These are phyloP conservation scores for Drosophila arawakana DNA, from an alignment of 1,140 invertebrate genomes.

Conservation along the genomic window DNA sequence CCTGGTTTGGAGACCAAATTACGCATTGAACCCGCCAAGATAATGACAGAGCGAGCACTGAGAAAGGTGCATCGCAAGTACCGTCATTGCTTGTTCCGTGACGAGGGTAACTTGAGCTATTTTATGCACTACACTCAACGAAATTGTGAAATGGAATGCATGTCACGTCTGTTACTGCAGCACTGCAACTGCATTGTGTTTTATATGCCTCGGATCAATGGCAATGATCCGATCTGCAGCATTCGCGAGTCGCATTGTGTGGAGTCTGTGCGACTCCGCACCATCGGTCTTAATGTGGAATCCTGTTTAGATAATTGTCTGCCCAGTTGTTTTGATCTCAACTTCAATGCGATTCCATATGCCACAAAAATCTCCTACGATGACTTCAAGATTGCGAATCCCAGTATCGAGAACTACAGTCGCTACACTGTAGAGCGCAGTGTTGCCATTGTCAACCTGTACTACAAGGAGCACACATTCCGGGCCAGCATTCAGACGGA, in stretches of 20 bases:
- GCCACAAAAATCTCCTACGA: constrained; percentile 78
- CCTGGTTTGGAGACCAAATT: constrained; percentile 89
- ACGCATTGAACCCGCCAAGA: constrained; percentile 88
- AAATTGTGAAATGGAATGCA: constrained; percentile 90
- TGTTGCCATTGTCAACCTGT: constrained; percentile 90
- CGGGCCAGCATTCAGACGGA: constrained; percentile 89
- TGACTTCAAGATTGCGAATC: constrained; percentile 56
- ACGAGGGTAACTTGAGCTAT: constrained; percentile 88
- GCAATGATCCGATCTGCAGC: constrained; percentile 65
- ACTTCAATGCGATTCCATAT: constrained; percentile 87
- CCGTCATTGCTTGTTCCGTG: constrained; percentile 89
- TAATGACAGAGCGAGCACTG: constrained; percentile 86
- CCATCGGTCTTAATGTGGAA: constrained; percentile 42
- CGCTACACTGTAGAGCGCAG: constrained; percentile 89
- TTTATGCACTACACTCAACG: constrained; percentile 84
- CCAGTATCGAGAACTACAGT: constrained; percentile 85
- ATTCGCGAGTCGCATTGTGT: constrained; percentile 59
- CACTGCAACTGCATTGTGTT: constrained; percentile 89
- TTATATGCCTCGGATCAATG: constrained; percentile 87
- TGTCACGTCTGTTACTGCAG: constrained; percentile 87
- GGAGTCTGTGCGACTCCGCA: constrained; percentile 58
- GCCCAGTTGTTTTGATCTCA: constrained; percentile 89
- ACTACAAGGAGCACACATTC: constrained; percentile 89
- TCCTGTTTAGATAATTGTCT: constrained; percentile 86
- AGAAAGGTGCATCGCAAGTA: constrained; percentile 87